Percentiles rank a stretch among this genome's conserved stretches.
Conservation (phyloP, 2,113 vertebrate species). For the Channa maculata region DNA sequence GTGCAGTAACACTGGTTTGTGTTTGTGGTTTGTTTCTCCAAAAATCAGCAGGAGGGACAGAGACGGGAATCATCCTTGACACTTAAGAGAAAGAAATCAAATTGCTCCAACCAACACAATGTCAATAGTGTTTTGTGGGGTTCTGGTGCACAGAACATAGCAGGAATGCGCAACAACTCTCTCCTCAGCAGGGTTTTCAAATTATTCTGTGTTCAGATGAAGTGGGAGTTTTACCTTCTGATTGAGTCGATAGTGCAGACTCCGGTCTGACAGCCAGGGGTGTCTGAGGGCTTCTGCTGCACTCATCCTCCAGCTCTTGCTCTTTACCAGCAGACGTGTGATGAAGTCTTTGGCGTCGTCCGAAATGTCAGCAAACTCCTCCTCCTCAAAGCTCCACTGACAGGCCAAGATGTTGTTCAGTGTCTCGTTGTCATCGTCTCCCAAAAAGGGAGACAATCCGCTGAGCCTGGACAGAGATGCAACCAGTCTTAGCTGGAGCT, state of each 20-base stretch:
- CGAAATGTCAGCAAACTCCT: conserved; percentile 90
- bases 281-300: conserved; percentile 93
- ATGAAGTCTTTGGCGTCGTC: conserved; percentile 97
- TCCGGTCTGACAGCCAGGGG: conserved; percentile 91
- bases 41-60: no score
- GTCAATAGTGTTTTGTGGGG: no score
- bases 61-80: no score
- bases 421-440: conserved; percentile 95
- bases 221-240: conserved; percentile 79
- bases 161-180: no score
- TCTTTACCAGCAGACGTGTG: conserved; percentile 93
- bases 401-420: conserved; percentile 95
- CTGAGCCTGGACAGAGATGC: conserved; percentile 85
- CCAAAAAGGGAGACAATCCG: conserved; percentile 95
- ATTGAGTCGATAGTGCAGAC: conserved; percentile 87
- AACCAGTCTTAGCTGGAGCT: background rate
- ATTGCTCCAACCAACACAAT: no score
- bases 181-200: no score
- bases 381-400: conserved; percentile 94
- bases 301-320: conserved; percentile 98
- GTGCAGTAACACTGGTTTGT: background rate
- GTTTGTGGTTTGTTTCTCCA: no score
- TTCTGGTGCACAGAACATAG: no score
- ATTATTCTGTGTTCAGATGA: background rate
- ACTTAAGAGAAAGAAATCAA: background rate